Percentiles rank a stretch among this genome's conserved stretches.
These are phyloP conservation scores for Leptopterna dolabrata DNA, from an alignment of 2,888 invertebrate genomes.

Conservation along the genomic window DNA sequence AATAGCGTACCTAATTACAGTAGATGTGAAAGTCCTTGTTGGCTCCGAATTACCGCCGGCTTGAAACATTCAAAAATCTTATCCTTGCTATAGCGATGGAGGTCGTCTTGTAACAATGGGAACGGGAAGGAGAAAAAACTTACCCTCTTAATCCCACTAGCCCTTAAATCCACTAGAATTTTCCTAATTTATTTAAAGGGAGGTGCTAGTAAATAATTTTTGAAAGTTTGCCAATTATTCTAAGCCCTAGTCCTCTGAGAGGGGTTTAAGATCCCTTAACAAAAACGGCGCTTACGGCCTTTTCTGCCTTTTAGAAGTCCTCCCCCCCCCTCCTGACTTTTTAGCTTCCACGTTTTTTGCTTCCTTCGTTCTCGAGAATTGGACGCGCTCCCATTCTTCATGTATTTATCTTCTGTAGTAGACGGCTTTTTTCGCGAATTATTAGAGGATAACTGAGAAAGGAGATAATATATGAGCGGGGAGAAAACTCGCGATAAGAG, in stretches of 20 bases:
- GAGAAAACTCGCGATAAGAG: neutral
- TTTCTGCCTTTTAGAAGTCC: neutral
- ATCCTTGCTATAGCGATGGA: neutral
- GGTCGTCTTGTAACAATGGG: slow-evolving; percentile 1
- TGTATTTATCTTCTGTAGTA: slow-evolving; percentile 9
- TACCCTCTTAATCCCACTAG: neutral
- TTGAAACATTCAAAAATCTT: slow-evolving; percentile 1
- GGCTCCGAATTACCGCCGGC: neutral
- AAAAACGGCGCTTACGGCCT: slow-evolving; percentile 1
- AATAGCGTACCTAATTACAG: neutral
- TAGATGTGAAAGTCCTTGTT: neutral
- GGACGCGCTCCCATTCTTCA: slow-evolving; percentile 7
- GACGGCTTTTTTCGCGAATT: neutral
- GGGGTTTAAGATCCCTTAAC: slow-evolving; percentile 6
- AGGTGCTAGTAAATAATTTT: slow-evolving; percentile 18
- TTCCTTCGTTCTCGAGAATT: neutral
- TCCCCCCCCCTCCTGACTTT: neutral
- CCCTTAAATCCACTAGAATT: neutral
- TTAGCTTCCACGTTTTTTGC: neutral
- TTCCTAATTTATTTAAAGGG: slow-evolving; percentile 7
- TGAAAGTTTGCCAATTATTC: slow-evolving; percentile 31
- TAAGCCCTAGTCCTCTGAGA: neutral
- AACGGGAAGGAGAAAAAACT: neutral
- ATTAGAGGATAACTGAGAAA: neutral
- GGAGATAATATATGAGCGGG: neutral